Conservation (phyloP, 2,888 invertebrate genomes). For the Brassicogethes aeneus region DNA sequence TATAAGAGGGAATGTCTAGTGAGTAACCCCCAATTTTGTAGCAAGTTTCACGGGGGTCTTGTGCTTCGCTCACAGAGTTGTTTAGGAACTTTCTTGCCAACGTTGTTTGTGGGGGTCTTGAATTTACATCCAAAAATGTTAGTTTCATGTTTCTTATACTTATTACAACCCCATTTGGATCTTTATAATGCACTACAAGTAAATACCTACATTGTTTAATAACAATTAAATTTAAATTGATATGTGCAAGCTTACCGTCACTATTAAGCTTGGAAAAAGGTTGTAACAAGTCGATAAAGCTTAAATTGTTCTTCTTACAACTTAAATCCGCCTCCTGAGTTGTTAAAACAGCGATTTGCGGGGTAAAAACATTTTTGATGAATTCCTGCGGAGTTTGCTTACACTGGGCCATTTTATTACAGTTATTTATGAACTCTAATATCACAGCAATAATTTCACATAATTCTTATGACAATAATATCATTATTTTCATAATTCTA, state of each 20-base stretch:
- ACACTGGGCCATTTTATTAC: conserved; percentile 51
- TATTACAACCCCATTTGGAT: conserved; percentile 67
- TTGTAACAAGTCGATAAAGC: conserved; percentile 81
- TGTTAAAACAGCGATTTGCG: conserved; percentile 77
- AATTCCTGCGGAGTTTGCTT: conserved; percentile 73
- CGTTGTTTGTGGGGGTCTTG: conserved; percentile 71
- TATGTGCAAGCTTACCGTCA: conserved; percentile 60
- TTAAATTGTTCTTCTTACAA: conserved; percentile 84
- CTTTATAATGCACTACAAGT: conserved; percentile 68
- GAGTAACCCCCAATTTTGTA: conserved; percentile 41
- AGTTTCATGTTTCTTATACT: conserved; percentile 69
- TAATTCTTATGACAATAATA: too few relatives aligned
- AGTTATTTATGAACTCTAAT: too few relatives aligned
- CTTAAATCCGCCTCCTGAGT: conserved; percentile 74
- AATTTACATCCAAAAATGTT: conserved; percentile 71
- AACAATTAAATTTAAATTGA: too few relatives aligned
- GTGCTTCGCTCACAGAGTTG: conserved; percentile 34
- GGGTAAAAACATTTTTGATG: conserved; percentile 83
- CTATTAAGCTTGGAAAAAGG: conserved; percentile 73
- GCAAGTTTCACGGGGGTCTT: conserved; percentile 27
- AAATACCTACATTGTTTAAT: too few relatives aligned
- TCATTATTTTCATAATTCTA: too few relatives aligned
- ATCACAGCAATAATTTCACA: too few relatives aligned
- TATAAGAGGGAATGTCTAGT: conserved; percentile 63
- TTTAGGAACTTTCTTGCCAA: conserved; percentile 78